These are phyloP conservation scores for Chironex yamaguchii DNA, from an alignment of 30 jellyfish, hydroid and myxozoan species.

Conservation along the genomic window DNA sequence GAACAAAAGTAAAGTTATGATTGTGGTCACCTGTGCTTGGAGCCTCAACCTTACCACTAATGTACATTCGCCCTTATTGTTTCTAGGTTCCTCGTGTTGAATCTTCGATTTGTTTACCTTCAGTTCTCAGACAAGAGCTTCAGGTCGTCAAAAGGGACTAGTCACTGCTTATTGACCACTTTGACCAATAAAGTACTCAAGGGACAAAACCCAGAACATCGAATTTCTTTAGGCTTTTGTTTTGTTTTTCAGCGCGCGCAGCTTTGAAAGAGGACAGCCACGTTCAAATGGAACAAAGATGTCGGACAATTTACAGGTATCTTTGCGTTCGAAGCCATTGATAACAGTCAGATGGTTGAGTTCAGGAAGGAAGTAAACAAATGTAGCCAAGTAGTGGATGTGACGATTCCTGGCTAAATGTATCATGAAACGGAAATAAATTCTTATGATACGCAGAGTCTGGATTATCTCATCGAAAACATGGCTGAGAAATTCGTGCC, in stretches of 20 bases:
- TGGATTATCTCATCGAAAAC: not conserved
- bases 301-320: not conserved
- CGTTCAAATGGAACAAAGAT: not conserved
- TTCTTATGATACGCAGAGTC: not conserved
- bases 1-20: too few species aligned
- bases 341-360: not conserved
- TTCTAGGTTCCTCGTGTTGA: too few species aligned
- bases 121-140: too few species aligned
- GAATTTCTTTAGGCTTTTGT: too few species aligned
- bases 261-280: not conserved
- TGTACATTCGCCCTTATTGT: too few species aligned
- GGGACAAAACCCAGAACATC: too few species aligned
- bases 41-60: too few species aligned
- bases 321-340: not conserved
- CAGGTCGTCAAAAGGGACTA: too few species aligned
- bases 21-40: too few species aligned
- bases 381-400: not conserved
- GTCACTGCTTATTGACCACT: too few species aligned
- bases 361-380: not conserved
- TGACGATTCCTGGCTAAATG: not conserved
- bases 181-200: too few species aligned
- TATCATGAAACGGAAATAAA: not conserved
- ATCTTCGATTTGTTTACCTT: too few species aligned
- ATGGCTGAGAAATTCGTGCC: not conserved
- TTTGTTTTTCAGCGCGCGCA: conserved; percentile 3